Percentiles rank a stretch among this genome's conserved stretches.
Conservation (phyloP, 53 echinoderm and acorn worm genomes). For the Actinopyga echinites region DNA sequence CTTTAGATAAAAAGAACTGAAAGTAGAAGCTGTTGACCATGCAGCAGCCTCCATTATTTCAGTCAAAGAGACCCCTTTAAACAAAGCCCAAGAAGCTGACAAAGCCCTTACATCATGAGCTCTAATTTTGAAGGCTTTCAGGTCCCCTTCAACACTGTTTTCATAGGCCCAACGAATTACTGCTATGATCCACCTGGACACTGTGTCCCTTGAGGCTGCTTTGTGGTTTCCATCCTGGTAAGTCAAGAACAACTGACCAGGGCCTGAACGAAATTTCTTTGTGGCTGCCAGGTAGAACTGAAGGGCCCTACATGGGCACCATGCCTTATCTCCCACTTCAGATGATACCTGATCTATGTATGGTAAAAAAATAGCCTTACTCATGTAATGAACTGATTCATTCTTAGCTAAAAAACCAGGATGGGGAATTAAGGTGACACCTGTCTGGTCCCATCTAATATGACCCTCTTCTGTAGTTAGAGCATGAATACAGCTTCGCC, state of each 20-base stretch:
- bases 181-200: slow-evolving; percentile 7
- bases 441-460: not conserved
- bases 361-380: slow-evolving; percentile 1
- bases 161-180: not conserved
- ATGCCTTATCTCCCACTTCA: not conserved
- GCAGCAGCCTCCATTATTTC: slow-evolving; percentile 11
- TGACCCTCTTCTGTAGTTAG: not conserved
- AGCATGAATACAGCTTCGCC: slow-evolving; percentile 3
- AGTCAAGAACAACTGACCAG: not conserved
- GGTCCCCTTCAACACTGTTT: not conserved
- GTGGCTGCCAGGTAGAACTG: not conserved
- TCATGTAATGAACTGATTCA: not conserved
- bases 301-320: slow-evolving; percentile 1
- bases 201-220: not conserved
- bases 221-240: not conserved
- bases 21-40: slow-evolving; percentile 9
- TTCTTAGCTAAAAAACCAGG: slow-evolving; percentile 10
- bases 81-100: slow-evolving; percentile 4
- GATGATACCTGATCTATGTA: not conserved
- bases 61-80: not conserved
- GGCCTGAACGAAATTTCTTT: no score
- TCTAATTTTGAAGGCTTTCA: not conserved
- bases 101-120: slow-evolving; percentile 8
- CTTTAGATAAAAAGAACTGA: slow-evolving; percentile 18
- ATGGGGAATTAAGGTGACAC: not conserved